Percentiles rank a stretch among this genome's conserved stretches.
These are phyloP conservation scores for Callimorpha dominula DNA, from an alignment of 2,888 invertebrate genomes.

Conservation along the genomic window DNA sequence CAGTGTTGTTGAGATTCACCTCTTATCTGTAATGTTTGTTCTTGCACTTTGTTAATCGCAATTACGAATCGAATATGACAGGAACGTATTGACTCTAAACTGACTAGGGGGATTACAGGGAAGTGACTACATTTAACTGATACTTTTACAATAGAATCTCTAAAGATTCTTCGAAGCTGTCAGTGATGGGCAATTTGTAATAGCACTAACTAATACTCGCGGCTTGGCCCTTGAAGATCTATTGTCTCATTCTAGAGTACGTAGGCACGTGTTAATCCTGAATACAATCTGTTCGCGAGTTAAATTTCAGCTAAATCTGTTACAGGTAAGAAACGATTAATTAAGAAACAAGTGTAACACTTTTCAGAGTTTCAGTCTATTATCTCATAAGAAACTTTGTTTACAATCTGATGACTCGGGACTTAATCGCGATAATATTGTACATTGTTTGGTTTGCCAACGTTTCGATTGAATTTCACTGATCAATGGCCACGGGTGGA, in stretches of 20 bases:
- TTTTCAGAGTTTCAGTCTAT: background rate
- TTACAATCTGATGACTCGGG: too few relatives aligned
- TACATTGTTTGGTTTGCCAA: too few relatives aligned
- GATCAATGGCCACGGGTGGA: too few relatives aligned
- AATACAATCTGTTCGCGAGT: background rate
- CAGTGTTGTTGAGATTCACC: background rate
- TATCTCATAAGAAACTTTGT: background rate
- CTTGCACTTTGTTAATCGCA: background rate
- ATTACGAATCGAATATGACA: background rate
- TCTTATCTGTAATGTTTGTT: background rate
- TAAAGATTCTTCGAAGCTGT: background rate
- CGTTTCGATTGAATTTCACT: too few relatives aligned
- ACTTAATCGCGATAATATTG: too few relatives aligned
- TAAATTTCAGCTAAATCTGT: background rate
- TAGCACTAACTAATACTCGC: background rate
- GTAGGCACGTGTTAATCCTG: background rate
- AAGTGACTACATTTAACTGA: background rate
- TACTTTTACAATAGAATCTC: background rate
- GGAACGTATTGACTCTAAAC: background rate
- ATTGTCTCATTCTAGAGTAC: background rate
- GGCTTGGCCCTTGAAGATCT: background rate
- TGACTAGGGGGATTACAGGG: background rate
- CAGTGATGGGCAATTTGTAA: background rate
- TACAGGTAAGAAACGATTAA: too few relatives aligned
- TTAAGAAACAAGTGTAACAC: background rate